These are phyloP conservation scores for Spinus olivaceus DNA, from an alignment of 2,797 vertebrate species.

Conservation along the genomic window DNA sequence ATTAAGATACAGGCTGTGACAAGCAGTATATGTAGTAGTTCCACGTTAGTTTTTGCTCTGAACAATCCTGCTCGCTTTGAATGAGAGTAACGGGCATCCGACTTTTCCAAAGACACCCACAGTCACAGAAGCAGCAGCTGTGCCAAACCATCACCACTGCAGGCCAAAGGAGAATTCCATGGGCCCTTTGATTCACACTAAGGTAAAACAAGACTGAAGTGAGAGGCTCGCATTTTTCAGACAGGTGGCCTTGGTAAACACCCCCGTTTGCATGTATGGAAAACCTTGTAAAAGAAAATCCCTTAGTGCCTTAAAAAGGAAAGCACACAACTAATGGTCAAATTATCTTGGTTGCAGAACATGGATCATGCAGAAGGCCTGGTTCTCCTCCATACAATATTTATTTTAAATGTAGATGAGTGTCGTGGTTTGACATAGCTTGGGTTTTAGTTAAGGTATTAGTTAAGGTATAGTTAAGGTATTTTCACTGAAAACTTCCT, in stretches of 20 bases:
- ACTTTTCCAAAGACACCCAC: background rate
- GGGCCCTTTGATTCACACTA: constrained; percentile 12
- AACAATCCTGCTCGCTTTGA: background rate
- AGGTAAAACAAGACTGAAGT: constrained; percentile 41
- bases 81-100: background rate
- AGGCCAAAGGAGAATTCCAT: constrained; percentile 2
- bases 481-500: background rate
- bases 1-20: background rate
- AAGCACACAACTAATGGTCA: background rate
- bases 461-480: background rate
- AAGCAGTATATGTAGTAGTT: fast-evolving
- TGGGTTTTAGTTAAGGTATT: background rate
- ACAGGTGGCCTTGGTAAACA: constrained; percentile 53
- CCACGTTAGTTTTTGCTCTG: background rate
- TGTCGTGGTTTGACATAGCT: background rate
- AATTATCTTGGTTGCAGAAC: background rate
- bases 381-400: background rate
- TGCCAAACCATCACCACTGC: background rate
- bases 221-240: background rate
- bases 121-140: background rate
- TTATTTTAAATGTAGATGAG: background rate
- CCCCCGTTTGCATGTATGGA: background rate
- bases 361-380: background rate
- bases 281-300: background rate
- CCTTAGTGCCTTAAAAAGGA: background rate